Evolutionary conservation across 2,797 vertebrate species (phyloP).

Genomic region (Anolis apletophallus): DNA sequence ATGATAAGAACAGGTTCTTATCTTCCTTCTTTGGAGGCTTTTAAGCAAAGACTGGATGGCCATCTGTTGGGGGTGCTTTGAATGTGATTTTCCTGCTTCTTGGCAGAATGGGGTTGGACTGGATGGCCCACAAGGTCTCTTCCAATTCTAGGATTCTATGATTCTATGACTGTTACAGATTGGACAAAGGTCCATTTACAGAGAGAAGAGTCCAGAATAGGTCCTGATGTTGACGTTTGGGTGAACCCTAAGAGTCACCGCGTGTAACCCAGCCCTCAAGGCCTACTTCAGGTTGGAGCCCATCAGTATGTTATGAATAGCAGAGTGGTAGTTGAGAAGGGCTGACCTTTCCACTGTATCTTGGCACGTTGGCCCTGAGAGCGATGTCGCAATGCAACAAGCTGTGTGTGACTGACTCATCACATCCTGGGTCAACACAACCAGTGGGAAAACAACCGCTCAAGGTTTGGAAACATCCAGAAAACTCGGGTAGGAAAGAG

Average conservation of each 20-base stretch:
- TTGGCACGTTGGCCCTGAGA: neutral
- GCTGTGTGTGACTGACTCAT: no score
- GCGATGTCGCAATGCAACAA: neutral
- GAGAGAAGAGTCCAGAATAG: neutral
- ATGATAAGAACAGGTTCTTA: neutral
- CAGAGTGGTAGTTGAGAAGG: neutral
- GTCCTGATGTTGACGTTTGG: neutral
- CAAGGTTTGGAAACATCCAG: neutral
- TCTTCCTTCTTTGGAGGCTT: no score
- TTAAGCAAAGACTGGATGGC: no score
- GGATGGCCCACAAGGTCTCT: no score
- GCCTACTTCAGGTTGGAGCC: neutral
- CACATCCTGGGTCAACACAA: neutral
- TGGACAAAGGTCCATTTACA: neutral
- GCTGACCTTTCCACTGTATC: neutral
- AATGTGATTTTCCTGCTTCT: no score
- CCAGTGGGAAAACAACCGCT: neutral
- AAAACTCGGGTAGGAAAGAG: no score
- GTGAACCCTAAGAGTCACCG: neutral
- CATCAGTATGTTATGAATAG: neutral
- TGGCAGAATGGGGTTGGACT: no score
- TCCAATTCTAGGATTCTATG: no score
- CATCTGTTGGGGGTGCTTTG: no score
- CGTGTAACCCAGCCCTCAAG: neutral
- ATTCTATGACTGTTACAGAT: neutral